These are phyloP conservation scores for Lasioglossum calceatum DNA, from an alignment of 2,888 invertebrate species.

Conservation along the genomic window DNA sequence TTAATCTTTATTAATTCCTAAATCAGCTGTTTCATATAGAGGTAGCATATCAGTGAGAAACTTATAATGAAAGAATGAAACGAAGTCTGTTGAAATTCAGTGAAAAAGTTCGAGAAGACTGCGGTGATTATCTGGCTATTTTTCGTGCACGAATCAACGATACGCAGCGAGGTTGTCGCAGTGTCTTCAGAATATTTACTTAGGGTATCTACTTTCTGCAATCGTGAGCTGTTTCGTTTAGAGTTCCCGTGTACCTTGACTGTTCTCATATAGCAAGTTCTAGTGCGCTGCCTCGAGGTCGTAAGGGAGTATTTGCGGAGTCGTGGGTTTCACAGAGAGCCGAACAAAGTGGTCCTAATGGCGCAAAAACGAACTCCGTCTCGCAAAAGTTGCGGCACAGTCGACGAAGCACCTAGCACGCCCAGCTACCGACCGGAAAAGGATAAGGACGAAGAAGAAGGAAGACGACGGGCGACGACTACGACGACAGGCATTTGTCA, in stretches of 20 bases:
- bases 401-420: conserved; percentile 59
- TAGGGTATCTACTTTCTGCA: conserved; percentile 8
- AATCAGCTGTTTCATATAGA: background rate
- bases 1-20: background rate
- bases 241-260: conserved; percentile 30
- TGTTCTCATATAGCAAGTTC: conserved; percentile 38
- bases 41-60: background rate
- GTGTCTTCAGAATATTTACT: background rate
- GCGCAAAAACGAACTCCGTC: conserved; percentile 78
- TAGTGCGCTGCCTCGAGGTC: conserved; percentile 43
- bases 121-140: background rate
- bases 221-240: conserved; percentile 38
- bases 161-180: background rate
- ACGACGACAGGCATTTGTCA: conserved; percentile 79
- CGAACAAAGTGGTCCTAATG: conserved; percentile 81
- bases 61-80: background rate
- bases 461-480: conserved; percentile 53
- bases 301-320: conserved; percentile 70
- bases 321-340: conserved; percentile 67
- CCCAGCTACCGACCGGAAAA: conserved; percentile 54
- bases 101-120: background rate
- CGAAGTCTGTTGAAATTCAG: background rate
- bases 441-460: conserved; percentile 58
- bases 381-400: conserved; percentile 74
- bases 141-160: background rate